phyloP scores from a whole-genome alignment of 2,113 vertebrate genomes.

The Daphoenositta chrysoptera region DNA sequence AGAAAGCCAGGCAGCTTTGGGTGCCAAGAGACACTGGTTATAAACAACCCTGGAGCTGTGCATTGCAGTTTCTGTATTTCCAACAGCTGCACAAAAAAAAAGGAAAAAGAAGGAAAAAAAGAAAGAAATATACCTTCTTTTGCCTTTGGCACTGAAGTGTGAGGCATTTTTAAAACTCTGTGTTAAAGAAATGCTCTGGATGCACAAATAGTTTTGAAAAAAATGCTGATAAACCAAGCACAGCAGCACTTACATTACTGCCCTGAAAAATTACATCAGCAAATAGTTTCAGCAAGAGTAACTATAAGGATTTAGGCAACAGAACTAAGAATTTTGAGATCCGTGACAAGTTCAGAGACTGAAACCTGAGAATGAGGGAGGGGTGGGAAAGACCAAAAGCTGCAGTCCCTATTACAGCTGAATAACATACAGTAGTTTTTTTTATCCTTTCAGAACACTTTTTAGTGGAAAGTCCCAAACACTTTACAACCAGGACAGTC shows the following conservation, averaged over 20 bases:
- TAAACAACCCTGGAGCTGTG: background rate
- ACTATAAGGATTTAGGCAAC: background rate
- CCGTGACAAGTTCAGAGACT: background rate
- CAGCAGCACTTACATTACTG: accelerated
- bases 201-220: background rate
- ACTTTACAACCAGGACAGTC: background rate
- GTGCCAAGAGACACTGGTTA: background rate
- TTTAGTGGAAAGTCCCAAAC: background rate
- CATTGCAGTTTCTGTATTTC: background rate
- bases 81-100: background rate
- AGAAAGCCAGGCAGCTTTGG: background rate
- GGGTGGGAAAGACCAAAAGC: background rate
- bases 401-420: background rate
- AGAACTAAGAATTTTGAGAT: background rate
- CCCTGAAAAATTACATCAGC: background rate
- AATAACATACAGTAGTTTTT: background rate
- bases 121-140: background rate
- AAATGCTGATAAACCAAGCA: background rate
- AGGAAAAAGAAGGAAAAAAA: accelerated
- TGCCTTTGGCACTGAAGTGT: background rate
- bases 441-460: background rate
- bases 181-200: background rate
- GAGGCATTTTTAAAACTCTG: background rate
- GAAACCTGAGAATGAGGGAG: background rate
- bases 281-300: background rate